Evolutionary conservation across 1,140 invertebrate species (phyloP).

Genomic region (Drosophila biarmipes): DNA sequence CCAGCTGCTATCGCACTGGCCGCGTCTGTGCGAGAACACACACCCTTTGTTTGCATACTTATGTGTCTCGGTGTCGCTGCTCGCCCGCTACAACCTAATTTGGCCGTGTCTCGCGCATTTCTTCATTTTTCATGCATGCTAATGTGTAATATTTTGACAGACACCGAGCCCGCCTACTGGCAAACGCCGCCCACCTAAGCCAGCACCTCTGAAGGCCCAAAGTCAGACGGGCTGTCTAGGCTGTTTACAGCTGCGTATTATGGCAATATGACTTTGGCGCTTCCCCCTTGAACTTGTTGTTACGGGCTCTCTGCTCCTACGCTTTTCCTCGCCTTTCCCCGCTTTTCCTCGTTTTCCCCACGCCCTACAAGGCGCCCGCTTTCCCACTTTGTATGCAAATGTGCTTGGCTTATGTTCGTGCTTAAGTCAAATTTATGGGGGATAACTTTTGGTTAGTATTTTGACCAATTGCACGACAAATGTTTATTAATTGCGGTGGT

Average conservation of each 20-base stretch:
- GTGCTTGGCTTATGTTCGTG: slow-evolving; percentile 41
- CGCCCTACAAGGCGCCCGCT: background rate
- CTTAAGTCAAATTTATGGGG: slow-evolving; percentile 47
- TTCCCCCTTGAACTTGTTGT: background rate
- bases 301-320: background rate
- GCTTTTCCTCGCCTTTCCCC: background rate
- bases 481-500: slow-evolving; percentile 40
- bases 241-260: slow-evolving; percentile 45
- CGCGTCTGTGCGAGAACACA: slow-evolving; percentile 12
- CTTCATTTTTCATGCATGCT: slow-evolving; percentile 79
- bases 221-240: slow-evolving; percentile 38
- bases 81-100: slow-evolving; percentile 56
- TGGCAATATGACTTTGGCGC: slow-evolving; percentile 45
- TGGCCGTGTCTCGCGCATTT: slow-evolving; percentile 65
- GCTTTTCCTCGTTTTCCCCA: background rate
- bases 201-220: slow-evolving; percentile 13
- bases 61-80: slow-evolving; percentile 31
- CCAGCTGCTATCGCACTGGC: background rate
- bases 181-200: slow-evolving; percentile 5
- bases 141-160: slow-evolving; percentile 77
- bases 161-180: slow-evolving; percentile 6
- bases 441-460: slow-evolving; percentile 36
- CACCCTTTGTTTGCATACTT: slow-evolving; percentile 32
- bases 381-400: slow-evolving; percentile 47
- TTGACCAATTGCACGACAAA: slow-evolving; percentile 47